Percentiles rank a stretch among this genome's conserved stretches.
Evolutionary conservation across 1,140 invertebrate genomes (phyloP).

Genomic region (Gryllus bimaculatus): DNA sequence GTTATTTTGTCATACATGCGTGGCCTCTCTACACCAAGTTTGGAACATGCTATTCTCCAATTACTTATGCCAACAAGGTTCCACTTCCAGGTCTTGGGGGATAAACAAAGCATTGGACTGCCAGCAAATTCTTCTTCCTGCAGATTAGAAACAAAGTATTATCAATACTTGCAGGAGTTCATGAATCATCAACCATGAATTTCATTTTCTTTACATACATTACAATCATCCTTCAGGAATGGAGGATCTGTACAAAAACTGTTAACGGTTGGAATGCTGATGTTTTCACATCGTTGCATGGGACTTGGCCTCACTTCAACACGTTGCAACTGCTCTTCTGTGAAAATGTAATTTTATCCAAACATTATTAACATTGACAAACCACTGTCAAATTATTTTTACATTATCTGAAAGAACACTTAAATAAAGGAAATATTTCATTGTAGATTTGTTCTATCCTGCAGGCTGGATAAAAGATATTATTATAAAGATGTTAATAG

Average conservation of each 20-base stretch:
- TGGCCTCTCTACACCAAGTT: conserved; percentile 59
- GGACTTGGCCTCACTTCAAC: conserved; percentile 59
- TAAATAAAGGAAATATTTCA: too few relatives aligned
- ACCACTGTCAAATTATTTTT: not conserved
- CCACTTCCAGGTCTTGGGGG: conserved; percentile 53
- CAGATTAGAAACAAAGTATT: not conserved
- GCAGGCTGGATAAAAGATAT: too few relatives aligned
- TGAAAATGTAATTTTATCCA: not conserved
- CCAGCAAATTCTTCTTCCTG: conserved; percentile 81
- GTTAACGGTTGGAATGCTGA: conserved; percentile 70
- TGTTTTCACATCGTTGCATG: conserved; percentile 73
- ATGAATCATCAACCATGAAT: not conserved
- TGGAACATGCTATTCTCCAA: conserved; percentile 70
- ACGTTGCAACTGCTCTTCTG: conserved; percentile 45
- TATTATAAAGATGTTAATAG: too few relatives aligned
- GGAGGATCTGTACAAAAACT: conserved; percentile 69
- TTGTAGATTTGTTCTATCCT: too few relatives aligned
- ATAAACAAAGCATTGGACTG: conserved; percentile 66
- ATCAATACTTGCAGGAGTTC: not conserved
- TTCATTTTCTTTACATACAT: not conserved
- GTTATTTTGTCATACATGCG: conserved; percentile 70
- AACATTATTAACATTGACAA: not conserved
- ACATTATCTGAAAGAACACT: too few relatives aligned
- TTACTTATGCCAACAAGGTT: conserved; percentile 62
- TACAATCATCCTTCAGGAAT: conserved; percentile 13